phyloP scores from a whole-genome alignment of 2,797 vertebrate genomes.

The Gambusia yucatana region DNA sequence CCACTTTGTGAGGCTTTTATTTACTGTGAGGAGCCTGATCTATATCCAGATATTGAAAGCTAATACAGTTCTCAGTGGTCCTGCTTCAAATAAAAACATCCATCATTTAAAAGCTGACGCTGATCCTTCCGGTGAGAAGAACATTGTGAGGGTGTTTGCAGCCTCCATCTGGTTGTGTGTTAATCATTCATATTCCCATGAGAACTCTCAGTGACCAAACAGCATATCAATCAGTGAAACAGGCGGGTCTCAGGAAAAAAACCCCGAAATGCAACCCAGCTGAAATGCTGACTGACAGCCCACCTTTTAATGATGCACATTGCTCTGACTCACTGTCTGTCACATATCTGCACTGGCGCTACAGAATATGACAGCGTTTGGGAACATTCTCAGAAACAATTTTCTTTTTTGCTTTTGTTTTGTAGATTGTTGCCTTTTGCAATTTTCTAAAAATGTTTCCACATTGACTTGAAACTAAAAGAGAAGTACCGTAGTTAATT shows the following conservation, averaged over 20 bases:
- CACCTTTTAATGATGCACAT: constrained; percentile 29
- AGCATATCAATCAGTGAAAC: constrained; percentile 52
- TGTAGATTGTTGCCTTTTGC: not conserved
- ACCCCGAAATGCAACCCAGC: not conserved
- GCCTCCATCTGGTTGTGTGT: constrained; percentile 44
- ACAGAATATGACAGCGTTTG: not conserved
- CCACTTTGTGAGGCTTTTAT: constrained; percentile 3
- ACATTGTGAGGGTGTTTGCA: constrained; percentile 35
- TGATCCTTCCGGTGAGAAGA: constrained; percentile 16
- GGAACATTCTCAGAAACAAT: constrained; percentile 3
- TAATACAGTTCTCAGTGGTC: not conserved
- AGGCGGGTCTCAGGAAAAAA: constrained; percentile 1
- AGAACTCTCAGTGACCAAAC: constrained; percentile 25
- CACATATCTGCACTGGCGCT: not conserved
- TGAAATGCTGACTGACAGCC: constrained; percentile 31
- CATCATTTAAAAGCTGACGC: constrained; percentile 20
- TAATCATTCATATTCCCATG: constrained; percentile 60
- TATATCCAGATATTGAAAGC: constrained; percentile 2
- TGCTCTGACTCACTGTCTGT: constrained; percentile 28
- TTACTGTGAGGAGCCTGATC: not conserved
- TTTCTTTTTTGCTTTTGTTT: constrained; percentile 3
- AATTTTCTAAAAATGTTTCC: not conserved
- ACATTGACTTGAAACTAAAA: constrained; percentile 20
- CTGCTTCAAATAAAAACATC: constrained; percentile 5
- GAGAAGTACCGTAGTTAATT: constrained; percentile 28